Evolutionary conservation across 53 echinoderm and acorn worm genomes (phyloP).

Genomic region (Crossaster papposus): DNA sequence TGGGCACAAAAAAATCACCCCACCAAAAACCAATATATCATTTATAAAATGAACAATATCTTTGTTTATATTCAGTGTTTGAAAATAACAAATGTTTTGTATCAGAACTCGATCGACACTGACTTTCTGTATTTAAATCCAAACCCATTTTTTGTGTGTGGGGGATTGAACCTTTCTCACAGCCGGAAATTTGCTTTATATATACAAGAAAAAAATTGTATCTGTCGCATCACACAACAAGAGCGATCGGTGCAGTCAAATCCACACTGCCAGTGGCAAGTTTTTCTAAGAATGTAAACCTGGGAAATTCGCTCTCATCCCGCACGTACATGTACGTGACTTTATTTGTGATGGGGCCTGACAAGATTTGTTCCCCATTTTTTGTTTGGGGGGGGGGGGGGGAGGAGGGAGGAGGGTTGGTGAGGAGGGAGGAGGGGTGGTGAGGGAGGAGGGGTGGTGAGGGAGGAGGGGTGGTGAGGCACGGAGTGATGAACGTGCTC

Average conservation of each 20-base stretch:
- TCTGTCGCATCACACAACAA: not conserved
- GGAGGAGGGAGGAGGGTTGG: too few relatives aligned
- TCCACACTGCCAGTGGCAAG: not conserved
- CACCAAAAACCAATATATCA: too few relatives aligned
- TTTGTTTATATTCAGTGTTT: too few relatives aligned
- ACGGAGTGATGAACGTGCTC: not conserved
- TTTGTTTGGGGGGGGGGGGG: too few relatives aligned
- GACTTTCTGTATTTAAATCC: not conserved
- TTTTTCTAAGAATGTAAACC: not conserved
- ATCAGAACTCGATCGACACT: too few relatives aligned
- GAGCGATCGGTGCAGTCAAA: not conserved
- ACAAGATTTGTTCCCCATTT: not conserved
- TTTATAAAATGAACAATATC: too few relatives aligned
- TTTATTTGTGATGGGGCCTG: not conserved
- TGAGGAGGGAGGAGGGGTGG: too few relatives aligned
- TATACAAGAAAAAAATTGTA: not conserved
- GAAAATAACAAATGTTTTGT: too few relatives aligned
- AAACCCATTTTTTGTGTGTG: not conserved
- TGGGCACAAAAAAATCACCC: too few relatives aligned
- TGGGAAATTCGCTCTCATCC: not conserved
- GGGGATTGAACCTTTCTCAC: not conserved
- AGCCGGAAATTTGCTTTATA: not conserved
- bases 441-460: too few relatives aligned
- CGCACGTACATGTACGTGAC: not conserved
- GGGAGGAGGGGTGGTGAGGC: too few relatives aligned